phyloP scores from a whole-genome alignment of 2,888 invertebrate species.

The Dryococelus australis region DNA sequence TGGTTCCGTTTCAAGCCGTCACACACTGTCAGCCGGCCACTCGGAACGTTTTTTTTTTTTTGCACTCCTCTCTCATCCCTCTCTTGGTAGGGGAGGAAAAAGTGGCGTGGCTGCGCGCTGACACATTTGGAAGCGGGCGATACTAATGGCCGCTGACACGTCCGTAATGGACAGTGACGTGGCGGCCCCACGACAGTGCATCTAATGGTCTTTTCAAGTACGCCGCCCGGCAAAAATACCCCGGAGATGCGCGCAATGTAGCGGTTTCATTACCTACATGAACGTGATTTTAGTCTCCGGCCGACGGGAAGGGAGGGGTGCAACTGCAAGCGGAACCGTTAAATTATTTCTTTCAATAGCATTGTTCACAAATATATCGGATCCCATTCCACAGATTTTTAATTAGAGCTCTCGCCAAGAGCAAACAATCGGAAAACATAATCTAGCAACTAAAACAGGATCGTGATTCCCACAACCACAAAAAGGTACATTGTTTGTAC shows the following conservation, averaged over 20 bases:
- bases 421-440: background rate
- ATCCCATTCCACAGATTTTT: background rate
- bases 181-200: background rate
- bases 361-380: background rate
- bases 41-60: background rate
- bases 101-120: background rate
- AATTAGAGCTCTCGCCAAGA: background rate
- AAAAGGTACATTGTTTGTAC: too few species aligned
- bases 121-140: constrained; percentile 1
- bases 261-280: constrained; percentile 8
- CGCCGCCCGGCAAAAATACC: background rate
- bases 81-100: background rate
- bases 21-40: background rate
- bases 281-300: background rate
- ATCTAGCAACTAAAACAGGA: background rate
- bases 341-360: background rate
- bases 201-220: constrained; percentile 16
- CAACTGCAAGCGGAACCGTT: background rate
- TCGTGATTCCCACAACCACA: background rate
- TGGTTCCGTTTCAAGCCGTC: constrained; percentile 10
- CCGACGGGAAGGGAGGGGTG: background rate
- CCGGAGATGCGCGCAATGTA: background rate
- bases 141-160: background rate
- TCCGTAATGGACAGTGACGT: background rate
- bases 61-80: background rate